phyloP scores from a whole-genome alignment of 1,140 invertebrate species.

The Oscheius sp. region DNA sequence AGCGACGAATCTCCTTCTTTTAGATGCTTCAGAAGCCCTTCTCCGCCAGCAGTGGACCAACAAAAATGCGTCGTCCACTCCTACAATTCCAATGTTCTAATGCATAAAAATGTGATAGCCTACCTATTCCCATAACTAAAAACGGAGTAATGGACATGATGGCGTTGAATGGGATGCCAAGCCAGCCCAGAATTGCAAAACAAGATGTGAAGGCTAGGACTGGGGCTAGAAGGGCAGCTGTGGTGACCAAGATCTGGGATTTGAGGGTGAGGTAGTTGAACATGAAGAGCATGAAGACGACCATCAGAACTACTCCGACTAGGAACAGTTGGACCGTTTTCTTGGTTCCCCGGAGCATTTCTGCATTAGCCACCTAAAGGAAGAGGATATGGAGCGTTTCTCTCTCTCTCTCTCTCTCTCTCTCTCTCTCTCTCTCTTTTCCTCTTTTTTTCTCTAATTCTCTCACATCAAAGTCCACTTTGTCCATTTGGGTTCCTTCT shows the following conservation, averaged over 20 bases:
- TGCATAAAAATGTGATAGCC: constrained; percentile 15
- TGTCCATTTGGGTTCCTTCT: not conserved
- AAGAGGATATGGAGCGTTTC: not conserved
- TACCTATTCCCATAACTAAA: constrained; percentile 53
- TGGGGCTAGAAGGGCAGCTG: constrained; percentile 28
- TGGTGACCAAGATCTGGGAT: constrained; percentile 2
- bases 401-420: too few relatives aligned
- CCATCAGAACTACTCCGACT: constrained; percentile 28
- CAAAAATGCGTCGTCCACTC: constrained; percentile 29
- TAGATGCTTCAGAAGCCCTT: constrained; percentile 1
- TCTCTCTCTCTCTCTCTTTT: not conserved
- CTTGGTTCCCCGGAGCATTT: constrained; percentile 32
- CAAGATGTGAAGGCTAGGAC: constrained; percentile 10
- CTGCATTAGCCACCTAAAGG: constrained; percentile 35
- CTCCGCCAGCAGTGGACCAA: constrained; percentile 36
- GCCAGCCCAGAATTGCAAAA: constrained; percentile 38
- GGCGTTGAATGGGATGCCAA: constrained; percentile 49
- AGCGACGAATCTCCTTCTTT: constrained; percentile 10
- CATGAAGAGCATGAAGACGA: constrained; percentile 28
- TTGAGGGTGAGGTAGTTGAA: constrained; percentile 29
- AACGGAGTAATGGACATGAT: constrained; percentile 60
- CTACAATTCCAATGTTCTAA: too few relatives aligned
- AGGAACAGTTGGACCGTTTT: constrained; percentile 23
- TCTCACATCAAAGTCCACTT: not conserved
- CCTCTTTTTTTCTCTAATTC: not conserved